Percentiles rank a stretch among this genome's conserved stretches.
phyloP scores from a whole-genome alignment of 2,888 invertebrate species.

The Campaea margaritaria region DNA sequence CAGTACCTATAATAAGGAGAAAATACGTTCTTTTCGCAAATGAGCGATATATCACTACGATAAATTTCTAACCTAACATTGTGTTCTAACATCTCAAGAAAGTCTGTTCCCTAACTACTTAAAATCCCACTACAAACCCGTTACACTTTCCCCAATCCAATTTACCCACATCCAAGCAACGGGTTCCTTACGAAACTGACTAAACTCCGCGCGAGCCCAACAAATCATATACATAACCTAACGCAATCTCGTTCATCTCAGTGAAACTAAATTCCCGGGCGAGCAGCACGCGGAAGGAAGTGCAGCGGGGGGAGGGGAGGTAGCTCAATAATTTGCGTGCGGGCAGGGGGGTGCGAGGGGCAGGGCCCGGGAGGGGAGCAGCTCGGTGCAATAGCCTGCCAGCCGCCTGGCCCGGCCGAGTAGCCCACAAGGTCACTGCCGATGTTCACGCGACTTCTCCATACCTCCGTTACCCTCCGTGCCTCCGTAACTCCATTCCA shows the following conservation, averaged over 20 bases:
- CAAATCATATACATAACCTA: constrained; percentile 56
- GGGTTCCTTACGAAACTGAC: constrained; percentile 7
- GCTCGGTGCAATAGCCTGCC: constrained; percentile 68
- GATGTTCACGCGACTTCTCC: constrained; percentile 63
- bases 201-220: constrained; percentile 6
- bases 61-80: no score
- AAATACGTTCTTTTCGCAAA: no score
- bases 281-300: constrained; percentile 67
- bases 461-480: constrained; percentile 11
- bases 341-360: constrained; percentile 44
- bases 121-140: neutral
- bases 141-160: constrained; percentile 4
- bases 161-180: constrained; percentile 1
- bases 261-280: constrained; percentile 64
- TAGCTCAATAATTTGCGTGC: constrained; percentile 77
- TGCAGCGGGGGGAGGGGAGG: constrained; percentile 57
- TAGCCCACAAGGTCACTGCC: constrained; percentile 76
- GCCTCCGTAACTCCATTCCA: constrained; percentile 48
- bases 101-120: neutral
- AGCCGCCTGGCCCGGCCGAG: constrained; percentile 56
- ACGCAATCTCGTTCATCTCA: constrained; percentile 51
- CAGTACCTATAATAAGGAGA: no score
- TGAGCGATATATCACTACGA: no score
- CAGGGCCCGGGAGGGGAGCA: constrained; percentile 37
- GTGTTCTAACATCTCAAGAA: neutral